A percentile compares a stretch with the other conserved stretches of the same genome.
Conservation (phyloP, 23 tunicate genomes). For the Botrylloides violaceus region DNA sequence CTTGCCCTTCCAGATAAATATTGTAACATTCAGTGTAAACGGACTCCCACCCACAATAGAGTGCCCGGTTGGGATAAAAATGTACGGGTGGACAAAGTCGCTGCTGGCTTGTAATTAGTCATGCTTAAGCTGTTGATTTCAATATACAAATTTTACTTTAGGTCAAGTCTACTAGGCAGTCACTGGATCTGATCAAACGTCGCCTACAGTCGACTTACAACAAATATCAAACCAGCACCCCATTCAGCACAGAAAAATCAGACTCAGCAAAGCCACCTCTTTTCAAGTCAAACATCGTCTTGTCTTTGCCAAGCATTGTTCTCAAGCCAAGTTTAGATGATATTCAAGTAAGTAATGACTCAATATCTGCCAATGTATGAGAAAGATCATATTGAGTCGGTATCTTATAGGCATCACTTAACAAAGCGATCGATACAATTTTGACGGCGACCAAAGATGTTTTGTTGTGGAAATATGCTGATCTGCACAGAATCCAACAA, state of each 20-base stretch:
- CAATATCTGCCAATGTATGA: neutral
- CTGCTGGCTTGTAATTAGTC: too few relatives aligned
- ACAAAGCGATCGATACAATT: slow-evolving; percentile 79
- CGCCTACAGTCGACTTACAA: slow-evolving; percentile 90
- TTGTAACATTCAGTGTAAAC: too few relatives aligned
- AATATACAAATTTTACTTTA: too few relatives aligned
- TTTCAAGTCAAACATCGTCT: slow-evolving; percentile 87
- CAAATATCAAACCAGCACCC: slow-evolving; percentile 57
- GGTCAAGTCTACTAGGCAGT: slow-evolving; percentile 87
- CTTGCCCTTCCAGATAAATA: too few relatives aligned
- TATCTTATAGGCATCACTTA: slow-evolving; percentile 38
- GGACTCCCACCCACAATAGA: too few relatives aligned
- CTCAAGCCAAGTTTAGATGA: slow-evolving; percentile 95
- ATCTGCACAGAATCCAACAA: slow-evolving; percentile 64
- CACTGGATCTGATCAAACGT: slow-evolving; percentile 89
- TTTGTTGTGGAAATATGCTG: slow-evolving; percentile 81
- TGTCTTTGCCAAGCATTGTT: slow-evolving; percentile 64
- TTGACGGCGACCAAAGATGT: slow-evolving; percentile 63
- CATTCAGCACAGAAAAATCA: slow-evolving; percentile 24
- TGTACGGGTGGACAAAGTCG: too few relatives aligned
- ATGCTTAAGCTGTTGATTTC: too few relatives aligned
- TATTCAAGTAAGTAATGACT: slow-evolving; percentile 44
- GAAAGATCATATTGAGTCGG: neutral
- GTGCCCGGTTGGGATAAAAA: too few relatives aligned
- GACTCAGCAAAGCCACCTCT: slow-evolving; percentile 63